phyloP scores from a whole-genome alignment of 2,888 invertebrate species.

The Acleris sparsana region DNA sequence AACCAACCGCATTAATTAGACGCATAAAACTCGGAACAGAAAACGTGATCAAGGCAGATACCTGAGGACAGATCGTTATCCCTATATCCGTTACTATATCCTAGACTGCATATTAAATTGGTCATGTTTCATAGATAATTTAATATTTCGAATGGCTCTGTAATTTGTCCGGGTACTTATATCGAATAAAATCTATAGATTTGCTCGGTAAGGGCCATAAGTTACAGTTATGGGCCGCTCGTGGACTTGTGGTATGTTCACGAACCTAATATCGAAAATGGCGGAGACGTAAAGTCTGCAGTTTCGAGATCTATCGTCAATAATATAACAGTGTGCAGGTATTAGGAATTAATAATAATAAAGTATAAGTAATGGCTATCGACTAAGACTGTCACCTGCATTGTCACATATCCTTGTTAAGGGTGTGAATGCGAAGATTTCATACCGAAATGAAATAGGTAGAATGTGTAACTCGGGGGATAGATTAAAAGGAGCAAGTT shows the following conservation, averaged over 20 bases:
- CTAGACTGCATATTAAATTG: conserved; percentile 26
- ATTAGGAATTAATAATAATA: not conserved
- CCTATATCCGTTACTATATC: conserved; percentile 30
- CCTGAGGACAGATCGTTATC: conserved; percentile 33
- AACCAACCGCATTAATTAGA: conserved; percentile 30
- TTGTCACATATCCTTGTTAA: no score
- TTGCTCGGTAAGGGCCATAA: conserved; percentile 25
- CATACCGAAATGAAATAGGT: no score
- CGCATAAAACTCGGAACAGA: conserved; percentile 12
- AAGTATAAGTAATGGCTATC: no score
- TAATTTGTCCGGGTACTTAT: conserved; percentile 26
- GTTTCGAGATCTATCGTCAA: conserved; percentile 2
- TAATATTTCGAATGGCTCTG: conserved; percentile 17
- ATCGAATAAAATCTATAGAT: conserved; percentile 30
- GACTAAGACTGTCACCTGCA: no score
- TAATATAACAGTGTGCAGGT: not conserved
- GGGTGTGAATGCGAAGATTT: no score
- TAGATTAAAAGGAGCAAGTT: no score
- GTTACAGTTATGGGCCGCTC: conserved; percentile 17
- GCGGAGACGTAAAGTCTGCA: not conserved
- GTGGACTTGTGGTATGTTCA: conserved; percentile 17
- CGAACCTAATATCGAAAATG: conserved; percentile 15
- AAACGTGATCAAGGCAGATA: conserved; percentile 32
- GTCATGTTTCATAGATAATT: conserved; percentile 19
- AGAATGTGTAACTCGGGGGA: no score